Percentiles rank a stretch among this genome's conserved stretches.
Evolutionary conservation across 2,113 vertebrate genomes (phyloP).

Genomic region (Pelvicachromis taeniatus): DNA sequence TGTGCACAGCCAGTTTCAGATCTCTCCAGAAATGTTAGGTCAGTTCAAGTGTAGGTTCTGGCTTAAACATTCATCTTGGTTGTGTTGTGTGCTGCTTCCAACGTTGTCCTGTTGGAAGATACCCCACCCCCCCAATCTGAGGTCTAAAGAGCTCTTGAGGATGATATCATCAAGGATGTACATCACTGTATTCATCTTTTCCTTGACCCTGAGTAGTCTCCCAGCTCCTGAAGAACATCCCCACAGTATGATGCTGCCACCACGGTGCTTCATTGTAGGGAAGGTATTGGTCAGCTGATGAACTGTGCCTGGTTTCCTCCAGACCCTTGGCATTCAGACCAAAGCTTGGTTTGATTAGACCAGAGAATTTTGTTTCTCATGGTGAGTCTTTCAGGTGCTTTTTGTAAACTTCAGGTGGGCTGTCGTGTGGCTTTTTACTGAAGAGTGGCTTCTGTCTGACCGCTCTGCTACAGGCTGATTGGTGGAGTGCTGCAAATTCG

Average conservation of each 20-base stretch:
- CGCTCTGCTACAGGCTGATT: neutral
- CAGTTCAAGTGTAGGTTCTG: neutral
- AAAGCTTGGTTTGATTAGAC: neutral
- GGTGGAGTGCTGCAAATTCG: neutral
- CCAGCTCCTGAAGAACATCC: neutral
- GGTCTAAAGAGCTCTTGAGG: neutral
- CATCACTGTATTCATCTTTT: neutral
- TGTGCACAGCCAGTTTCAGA: neutral
- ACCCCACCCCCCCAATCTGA: rapidly evolving
- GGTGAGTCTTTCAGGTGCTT: rapidly evolving
- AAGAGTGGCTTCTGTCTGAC: neutral
- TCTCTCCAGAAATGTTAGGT: neutral
- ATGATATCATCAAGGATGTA: neutral
- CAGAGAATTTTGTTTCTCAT: neutral
- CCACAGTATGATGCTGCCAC: neutral
- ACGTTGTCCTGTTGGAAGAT: neutral
- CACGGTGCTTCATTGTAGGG: neutral
- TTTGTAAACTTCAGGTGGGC: neutral
- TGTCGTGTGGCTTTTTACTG: neutral
- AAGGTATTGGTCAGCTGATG: neutral
- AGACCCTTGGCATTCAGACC: neutral
- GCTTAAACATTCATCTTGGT: neutral
- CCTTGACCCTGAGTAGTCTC: neutral
- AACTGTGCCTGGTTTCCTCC: neutral
- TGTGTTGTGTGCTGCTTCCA: too few species aligned